phyloP scores from a whole-genome alignment of 1,140 invertebrate species.

The Lepidurus apus region DNA sequence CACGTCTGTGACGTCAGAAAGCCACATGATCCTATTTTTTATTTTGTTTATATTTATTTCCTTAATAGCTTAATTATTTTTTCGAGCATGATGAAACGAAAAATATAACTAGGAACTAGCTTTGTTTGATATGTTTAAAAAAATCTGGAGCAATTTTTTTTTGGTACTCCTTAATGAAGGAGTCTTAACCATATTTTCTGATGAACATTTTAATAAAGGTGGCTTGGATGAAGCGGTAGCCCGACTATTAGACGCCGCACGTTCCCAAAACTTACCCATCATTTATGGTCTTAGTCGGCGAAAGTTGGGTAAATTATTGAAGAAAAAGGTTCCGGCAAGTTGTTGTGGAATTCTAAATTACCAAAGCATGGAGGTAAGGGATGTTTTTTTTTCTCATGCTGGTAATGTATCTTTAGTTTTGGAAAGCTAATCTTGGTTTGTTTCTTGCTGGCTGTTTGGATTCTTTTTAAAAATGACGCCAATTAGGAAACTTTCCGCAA shows the following conservation, averaged over 20 bases:
- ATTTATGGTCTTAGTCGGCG: slow-evolving; percentile 49
- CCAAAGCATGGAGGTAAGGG: slow-evolving; percentile 44
- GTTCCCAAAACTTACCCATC: slow-evolving; percentile 48
- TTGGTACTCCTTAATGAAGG: neutral
- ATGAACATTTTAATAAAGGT: slow-evolving; percentile 25
- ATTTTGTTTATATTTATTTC: too few species aligned
- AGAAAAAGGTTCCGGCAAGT: slow-evolving; percentile 51
- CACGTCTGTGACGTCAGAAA: too few species aligned
- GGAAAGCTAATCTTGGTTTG: neutral
- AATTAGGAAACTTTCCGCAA: slow-evolving; percentile 22
- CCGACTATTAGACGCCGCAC: slow-evolving; percentile 37
- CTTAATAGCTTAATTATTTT: too few species aligned
- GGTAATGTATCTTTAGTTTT: neutral
- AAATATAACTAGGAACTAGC: too few species aligned
- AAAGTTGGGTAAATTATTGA: slow-evolving; percentile 47
- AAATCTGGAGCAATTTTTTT: too few species aligned
- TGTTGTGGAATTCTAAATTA: slow-evolving; percentile 52
- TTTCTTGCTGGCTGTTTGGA: neutral
- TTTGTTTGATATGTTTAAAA: too few species aligned
- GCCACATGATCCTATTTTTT: too few species aligned
- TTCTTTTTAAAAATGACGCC: neutral
- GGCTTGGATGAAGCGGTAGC: slow-evolving; percentile 49
- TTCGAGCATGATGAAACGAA: too few species aligned
- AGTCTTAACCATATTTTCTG: neutral
- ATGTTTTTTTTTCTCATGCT: neutral